phyloP scores from a whole-genome alignment of 2,113 vertebrate species.

The Tyto alba region DNA sequence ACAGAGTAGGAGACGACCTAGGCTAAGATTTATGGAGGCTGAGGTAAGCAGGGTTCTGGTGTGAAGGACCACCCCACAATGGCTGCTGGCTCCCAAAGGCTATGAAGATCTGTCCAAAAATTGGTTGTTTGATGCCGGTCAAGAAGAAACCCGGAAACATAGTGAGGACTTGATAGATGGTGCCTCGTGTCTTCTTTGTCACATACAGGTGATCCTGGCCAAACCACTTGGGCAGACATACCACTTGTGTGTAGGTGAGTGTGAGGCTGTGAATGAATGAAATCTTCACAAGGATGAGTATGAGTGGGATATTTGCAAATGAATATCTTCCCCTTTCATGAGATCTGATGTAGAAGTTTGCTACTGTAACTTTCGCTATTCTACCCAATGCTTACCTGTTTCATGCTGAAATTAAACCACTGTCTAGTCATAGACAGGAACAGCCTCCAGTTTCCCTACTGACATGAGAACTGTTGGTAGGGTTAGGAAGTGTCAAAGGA shows the following conservation, averaged over 20 bases:
- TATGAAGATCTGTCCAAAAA: neutral
- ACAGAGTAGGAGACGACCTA: neutral
- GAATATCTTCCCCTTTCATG: neutral
- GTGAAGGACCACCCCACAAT: neutral
- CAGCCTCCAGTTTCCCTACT: neutral
- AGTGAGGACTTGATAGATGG: neutral
- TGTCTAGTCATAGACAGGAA: neutral
- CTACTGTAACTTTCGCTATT: neutral
- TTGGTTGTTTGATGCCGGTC: neutral
- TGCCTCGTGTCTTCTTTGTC: neutral
- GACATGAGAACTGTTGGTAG: neutral
- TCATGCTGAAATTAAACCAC: neutral
- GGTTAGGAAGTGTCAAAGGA: neutral
- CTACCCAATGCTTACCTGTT: neutral
- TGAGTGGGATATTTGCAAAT: neutral
- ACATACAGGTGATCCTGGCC: fast-evolving
- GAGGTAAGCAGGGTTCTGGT: neutral
- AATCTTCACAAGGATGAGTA: neutral
- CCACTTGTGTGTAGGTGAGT: neutral
- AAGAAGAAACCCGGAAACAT: neutral
- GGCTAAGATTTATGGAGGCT: neutral
- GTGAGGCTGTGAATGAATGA: neutral
- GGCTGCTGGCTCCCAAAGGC: neutral
- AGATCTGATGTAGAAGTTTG: neutral
- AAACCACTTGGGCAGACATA: neutral